A percentile compares a stretch with the other conserved stretches of the same genome.
Evolutionary conservation across 2,888 invertebrate species (phyloP).

Genomic region (Cryptus viduatorius): DNA sequence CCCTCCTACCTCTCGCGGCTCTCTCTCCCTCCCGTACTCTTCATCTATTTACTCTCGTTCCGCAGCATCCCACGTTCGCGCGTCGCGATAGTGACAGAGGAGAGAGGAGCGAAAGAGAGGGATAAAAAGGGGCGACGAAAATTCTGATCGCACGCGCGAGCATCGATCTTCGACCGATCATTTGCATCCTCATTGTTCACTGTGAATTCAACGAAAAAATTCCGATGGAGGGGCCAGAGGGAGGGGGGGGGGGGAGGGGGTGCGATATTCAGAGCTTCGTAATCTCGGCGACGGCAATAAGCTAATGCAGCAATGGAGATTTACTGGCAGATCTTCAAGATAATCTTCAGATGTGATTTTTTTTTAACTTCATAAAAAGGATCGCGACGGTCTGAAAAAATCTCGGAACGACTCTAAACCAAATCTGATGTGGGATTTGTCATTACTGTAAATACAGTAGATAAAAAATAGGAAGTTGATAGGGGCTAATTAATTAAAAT

Average conservation of each 20-base stretch:
- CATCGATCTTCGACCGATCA: constrained; percentile 85
- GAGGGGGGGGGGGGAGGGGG: constrained; percentile 64
- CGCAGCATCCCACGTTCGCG: constrained; percentile 61
- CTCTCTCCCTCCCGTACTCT: constrained; percentile 23
- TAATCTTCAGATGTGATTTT: not conserved
- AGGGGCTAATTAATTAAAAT: too few species aligned
- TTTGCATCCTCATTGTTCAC: constrained; percentile 85
- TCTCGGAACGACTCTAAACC: too few species aligned
- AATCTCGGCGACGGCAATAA: constrained; percentile 19
- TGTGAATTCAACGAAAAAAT: constrained; percentile 81
- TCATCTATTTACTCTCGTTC: constrained; percentile 59
- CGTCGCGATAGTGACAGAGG: constrained; percentile 5
- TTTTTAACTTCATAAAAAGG: too few species aligned
- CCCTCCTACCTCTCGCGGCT: constrained; percentile 31
- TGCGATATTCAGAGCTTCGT: constrained; percentile 71
- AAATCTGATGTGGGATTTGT: too few species aligned
- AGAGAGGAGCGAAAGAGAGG: constrained; percentile 29
- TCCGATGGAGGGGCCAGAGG: constrained; percentile 70
- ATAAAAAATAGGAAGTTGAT: too few species aligned
- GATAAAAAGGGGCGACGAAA: constrained; percentile 78
- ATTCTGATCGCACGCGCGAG: constrained; percentile 83
- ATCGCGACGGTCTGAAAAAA: too few species aligned
- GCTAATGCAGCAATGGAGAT: not conserved
- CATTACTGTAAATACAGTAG: too few species aligned
- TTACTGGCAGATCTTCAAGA: constrained; percentile 19